These are phyloP conservation scores for Alosa alosa DNA, from an alignment of 2,113 vertebrate species.

Conservation along the genomic window DNA sequence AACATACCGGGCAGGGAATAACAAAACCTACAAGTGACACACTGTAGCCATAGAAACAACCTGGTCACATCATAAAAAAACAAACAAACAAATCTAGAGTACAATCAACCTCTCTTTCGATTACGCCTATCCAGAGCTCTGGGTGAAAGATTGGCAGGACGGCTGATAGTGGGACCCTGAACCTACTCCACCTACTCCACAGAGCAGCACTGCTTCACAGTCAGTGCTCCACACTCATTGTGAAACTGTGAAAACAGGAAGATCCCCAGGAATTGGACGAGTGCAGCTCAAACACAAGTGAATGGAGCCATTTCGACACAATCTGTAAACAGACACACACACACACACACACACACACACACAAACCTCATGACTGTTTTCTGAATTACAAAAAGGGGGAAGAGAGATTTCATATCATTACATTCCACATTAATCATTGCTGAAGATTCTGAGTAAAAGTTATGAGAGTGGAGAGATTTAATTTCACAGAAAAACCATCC, in stretches of 20 bases:
- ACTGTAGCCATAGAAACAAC: constrained; percentile 45
- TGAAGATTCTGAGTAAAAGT: neutral
- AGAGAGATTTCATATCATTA: neutral
- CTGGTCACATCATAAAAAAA: constrained; percentile 29
- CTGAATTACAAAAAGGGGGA: constrained; percentile 3
- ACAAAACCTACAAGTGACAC: constrained; percentile 29
- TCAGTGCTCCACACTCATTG: neutral
- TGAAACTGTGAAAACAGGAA: constrained; percentile 18
- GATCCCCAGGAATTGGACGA: neutral
- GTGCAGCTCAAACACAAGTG: neutral
- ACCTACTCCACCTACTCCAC: neutral
- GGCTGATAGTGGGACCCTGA: constrained; percentile 1
- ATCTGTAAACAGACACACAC: neutral
- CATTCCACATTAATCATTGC: neutral
- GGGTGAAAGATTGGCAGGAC: neutral
- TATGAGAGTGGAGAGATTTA: neutral
- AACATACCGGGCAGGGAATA: constrained; percentile 42
- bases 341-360: neutral
- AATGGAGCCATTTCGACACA: neutral
- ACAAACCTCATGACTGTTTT: constrained; percentile 7
- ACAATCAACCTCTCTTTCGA: neutral
- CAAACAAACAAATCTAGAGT: neutral
- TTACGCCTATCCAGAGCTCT: neutral
- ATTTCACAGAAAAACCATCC: neutral
- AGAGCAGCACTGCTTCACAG: neutral